phyloP scores from a whole-genome alignment of 2,113 vertebrate genomes.

The Dasyurus viverrinus region DNA sequence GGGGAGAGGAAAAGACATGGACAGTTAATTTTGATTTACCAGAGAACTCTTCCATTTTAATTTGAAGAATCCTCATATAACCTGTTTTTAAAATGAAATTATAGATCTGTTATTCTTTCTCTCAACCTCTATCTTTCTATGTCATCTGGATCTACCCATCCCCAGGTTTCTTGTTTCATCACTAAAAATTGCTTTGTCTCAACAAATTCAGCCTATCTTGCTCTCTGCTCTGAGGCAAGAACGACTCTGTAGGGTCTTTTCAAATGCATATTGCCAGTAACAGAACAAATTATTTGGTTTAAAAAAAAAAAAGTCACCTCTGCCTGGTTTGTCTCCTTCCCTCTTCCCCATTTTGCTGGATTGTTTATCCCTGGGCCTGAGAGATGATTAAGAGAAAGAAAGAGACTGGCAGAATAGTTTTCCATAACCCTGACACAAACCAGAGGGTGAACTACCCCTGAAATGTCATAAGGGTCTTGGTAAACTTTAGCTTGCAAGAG shows the following conservation, averaged over 20 bases:
- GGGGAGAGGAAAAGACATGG: not conserved
- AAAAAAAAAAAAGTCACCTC: not conserved
- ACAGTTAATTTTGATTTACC: not conserved
- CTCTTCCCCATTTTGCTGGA: not conserved
- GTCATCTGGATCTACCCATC: not conserved
- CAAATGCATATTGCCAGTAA: constrained; percentile 12
- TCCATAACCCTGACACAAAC: not conserved
- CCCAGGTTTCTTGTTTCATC: not conserved
- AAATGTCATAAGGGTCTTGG: not conserved
- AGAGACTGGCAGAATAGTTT: not conserved
- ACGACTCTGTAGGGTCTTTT: constrained; percentile 7
- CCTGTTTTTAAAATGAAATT: not conserved
- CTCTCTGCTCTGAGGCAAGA: not conserved
- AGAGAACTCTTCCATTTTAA: not conserved
- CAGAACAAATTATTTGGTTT: constrained; percentile 40
- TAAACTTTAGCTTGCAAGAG: not conserved
- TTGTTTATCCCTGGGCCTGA: not conserved
- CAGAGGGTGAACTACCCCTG: not conserved
- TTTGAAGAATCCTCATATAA: not conserved
- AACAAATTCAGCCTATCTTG: not conserved
- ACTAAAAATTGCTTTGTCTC: not conserved
- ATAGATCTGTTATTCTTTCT: not conserved
- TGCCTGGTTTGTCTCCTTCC: not conserved
- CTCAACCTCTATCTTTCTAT: not conserved
- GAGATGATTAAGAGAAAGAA: too few relatives aligned